Base-by-base conservation (phyloP, 1,140 invertebrate genomes). In the Aphelinus certus region DNA sequence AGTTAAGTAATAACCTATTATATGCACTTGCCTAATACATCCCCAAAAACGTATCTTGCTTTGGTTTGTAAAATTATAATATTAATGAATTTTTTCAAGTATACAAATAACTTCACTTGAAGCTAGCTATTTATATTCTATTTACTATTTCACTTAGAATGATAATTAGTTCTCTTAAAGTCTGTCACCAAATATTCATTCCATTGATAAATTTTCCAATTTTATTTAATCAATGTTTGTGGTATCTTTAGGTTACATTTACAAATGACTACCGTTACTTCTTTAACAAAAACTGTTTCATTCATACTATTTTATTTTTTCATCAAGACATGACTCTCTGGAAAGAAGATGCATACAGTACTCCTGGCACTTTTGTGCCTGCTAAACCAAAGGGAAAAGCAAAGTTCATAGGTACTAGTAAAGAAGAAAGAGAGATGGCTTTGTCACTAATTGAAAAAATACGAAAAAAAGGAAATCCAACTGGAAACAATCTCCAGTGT, bases 401-500 rank as follows among this genome's bases (percentile, higher is more conserved):
- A n/a, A 90, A 90, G 73, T 90, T 90, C 67, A 89, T 90, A 63
- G 88, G 89, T 1, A 89, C 89, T 3, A 89, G 88, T 66, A 88
- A 88, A 71, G 88, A 88, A 68, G 88, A 89, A 67, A 85, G 86
- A 56, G 88, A 89, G 79, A 89, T 88, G 88, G 89, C 89, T 7
- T 71, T 89, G 7, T 83, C 84, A 49, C 80, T 89, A 46, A 89
- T 90, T 73, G 88, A 88, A 56, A 82, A 85, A 47, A 89, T 90
- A 46, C 85, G 88, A 55, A 87, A 85, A 43, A 88, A 88, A 61
- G 86, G 86, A 10, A 87, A 87, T 81, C 85, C 86, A 42, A 82
- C 81, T 0, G 84, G 84, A n/a, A 88, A 86, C 56, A 87, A 89
- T 76, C 81, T 92, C 9, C 87, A 89, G 73, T 93, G 92, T 82